Conservation (phyloP, 35 echinoderm and acorn worm species). For the Apostichopus californicus region DNA sequence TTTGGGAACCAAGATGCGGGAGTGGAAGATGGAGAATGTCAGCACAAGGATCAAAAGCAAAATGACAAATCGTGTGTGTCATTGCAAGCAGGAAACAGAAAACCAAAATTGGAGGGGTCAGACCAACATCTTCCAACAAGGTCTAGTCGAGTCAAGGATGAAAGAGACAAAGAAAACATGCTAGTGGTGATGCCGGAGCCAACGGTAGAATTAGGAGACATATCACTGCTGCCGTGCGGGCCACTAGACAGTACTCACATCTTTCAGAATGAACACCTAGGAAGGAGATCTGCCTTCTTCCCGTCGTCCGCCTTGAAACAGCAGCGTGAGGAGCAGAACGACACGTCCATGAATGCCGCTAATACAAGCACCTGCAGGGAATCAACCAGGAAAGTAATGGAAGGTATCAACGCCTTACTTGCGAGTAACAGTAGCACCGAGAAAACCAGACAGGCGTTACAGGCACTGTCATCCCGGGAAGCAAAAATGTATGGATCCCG, state of each 20-base stretch:
- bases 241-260: constrained; percentile 49
- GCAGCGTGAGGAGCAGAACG: not conserved
- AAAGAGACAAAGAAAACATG: constrained; percentile 15
- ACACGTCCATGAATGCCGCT: not conserved
- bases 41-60: not conserved
- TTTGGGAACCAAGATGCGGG: not conserved
- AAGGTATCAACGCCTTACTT: not conserved
- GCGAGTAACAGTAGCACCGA: not conserved
- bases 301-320: constrained; percentile 45
- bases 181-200: not conserved
- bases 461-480: not conserved
- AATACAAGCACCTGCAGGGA: not conserved
- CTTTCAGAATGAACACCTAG: constrained; percentile 10
- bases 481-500: constrained; percentile 1
- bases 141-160: not conserved
- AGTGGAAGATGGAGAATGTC: not conserved
- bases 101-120: no score
- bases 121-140: not conserved
- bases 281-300: constrained; percentile 43
- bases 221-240: not conserved
- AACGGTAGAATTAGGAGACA: constrained; percentile 1
- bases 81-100: no score
- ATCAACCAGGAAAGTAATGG: not conserved
- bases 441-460: constrained; percentile 15
- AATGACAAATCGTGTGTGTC: no score